A percentile compares a stretch with the other conserved stretches of the same genome.
phyloP scores from a whole-genome alignment of 2,888 invertebrate genomes.

The Xanthia icteritia region DNA sequence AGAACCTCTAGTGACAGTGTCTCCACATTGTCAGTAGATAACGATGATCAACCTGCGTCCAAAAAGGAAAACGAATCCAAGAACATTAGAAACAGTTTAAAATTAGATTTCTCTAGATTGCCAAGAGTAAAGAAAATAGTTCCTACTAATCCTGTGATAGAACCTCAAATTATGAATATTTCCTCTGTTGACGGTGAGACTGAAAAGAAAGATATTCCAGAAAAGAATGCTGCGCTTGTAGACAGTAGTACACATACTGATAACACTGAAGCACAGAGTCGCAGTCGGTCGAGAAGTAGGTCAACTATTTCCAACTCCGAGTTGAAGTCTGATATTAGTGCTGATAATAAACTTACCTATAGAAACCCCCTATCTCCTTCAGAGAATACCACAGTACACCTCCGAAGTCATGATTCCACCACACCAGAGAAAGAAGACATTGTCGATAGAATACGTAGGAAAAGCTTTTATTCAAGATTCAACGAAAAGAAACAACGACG shows the following conservation, averaged over 20 bases:
- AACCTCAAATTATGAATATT: conserved; percentile 85
- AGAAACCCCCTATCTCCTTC: conserved; percentile 75
- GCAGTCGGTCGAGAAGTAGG: conserved; percentile 85
- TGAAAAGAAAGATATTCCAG: conserved; percentile 78
- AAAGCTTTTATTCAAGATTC: conserved; percentile 97
- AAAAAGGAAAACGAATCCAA: conserved; percentile 82
- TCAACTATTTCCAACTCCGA: conserved; percentile 88
- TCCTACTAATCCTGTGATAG: conserved; percentile 90
- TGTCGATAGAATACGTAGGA: conserved; percentile 95
- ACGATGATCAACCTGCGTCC: conserved; percentile 74
- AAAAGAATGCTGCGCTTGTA: conserved; percentile 77
- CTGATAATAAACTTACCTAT: conserved; percentile 76
- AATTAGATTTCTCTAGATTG: conserved; percentile 91
- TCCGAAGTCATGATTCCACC: conserved; percentile 85
- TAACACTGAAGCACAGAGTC: conserved; percentile 73
- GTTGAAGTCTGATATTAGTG: conserved; percentile 84
- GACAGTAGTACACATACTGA: conserved; percentile 73
- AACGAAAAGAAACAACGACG: conserved; percentile 95
- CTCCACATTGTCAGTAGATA: conserved; percentile 72
- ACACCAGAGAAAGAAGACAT: conserved; percentile 93
- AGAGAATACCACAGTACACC: conserved; percentile 79
- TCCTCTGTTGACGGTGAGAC: conserved; percentile 80
- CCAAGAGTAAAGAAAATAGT: conserved; percentile 91
- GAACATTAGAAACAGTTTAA: conserved; percentile 88
- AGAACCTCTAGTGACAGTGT: conserved; percentile 86